Base-by-base conservation (phyloP, 1,140 invertebrate genomes). In the Caerostris darwini region DNA sequence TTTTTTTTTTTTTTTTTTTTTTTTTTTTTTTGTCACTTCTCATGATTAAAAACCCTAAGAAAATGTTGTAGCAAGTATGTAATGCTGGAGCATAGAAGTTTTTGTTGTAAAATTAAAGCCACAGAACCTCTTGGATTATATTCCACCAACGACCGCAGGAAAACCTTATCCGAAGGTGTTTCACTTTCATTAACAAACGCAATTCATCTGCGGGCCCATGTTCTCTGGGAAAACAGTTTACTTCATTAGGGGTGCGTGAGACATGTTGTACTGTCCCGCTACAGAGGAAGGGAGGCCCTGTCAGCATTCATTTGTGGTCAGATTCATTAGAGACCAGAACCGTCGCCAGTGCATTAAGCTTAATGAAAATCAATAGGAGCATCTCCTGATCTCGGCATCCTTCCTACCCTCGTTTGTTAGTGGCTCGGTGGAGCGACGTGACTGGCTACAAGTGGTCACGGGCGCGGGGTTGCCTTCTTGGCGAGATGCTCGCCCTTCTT, bases 361-460 rank as follows among this genome's bases (percentile, higher is more conserved):
- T 90, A 90, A 90, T 90, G 88, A 90, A 90, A 90, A 90, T 90
- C 88, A 90, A 90, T 90, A 90, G 88, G 64, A 57, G 88, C 88
- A 90, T 88, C 86, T 59, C 61, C 58, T n/a, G 64, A 77, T 77
- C 54, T 19, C 54, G 10, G 54, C 69, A 69, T 90, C 67, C 88
- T 90, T 69, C 88, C 88, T 85, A 54, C 83, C 83, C 83, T 58
- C 17, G 58, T 59, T 85, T 59, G 54, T 85, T 85, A 56, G n/a
- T 67, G 12, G 54, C 56, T 57, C 17, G 83, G 12, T 56, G 83
- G 83, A 59, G 83, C 71, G 71, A 53, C 53, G 71, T 53, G 71
- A 77, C 82, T 85, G 82, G 82, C 86, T 88, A 88, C 86, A 88
- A 88, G 86, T 88, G 57, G 19, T 17, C 6, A 59, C 10, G 19